Base-by-base conservation (phyloP, 2,113 vertebrate genomes). In the Dipodomys spectabilis region DNA sequence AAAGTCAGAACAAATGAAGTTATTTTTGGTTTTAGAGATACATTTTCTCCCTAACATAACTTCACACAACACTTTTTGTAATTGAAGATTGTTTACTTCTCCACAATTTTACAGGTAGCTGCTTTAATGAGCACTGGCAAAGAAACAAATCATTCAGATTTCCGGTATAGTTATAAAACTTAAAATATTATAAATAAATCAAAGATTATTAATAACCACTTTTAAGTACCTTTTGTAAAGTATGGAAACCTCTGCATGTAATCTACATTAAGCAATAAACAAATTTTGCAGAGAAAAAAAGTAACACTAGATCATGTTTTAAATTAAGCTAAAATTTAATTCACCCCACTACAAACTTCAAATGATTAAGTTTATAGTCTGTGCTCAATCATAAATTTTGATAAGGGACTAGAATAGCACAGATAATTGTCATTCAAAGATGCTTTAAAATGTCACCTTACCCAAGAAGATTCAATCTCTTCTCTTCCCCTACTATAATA, bases 301-400 rank as follows among this genome's bases (percentile, higher is more conserved):
- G 93, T 84, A 92, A 92, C 35, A 95, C 30, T 93, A 92, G 49
- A 86, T 85, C 88, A 81, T 90, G 71, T 95, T 86, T 92, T 94
- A 94, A 96, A 94, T 92, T 91, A 92, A 65, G 73, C 80, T 95
- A 97, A 96, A 92, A 94, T 90, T 95, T 80, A 84, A 90, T 93
- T 88, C 84, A 93, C 53, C 32, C 75, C 22, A 91, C 89, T 91
- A 96, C 92, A 96, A 94, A 94, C 92, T 95, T 95, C 45, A 68
- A 95, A 82, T 0, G 6, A 95, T 95, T 94, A 96, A 95, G 74
- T 93, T 96, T 95, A 94, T 75, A 96, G 81, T 78, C 77, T 96
- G 91, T 87, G 91, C 80, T 95, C 81, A 96, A 96, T 96, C 87
- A 97, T 94, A 96, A 96, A 96, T 96, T 97, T 93, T 96, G 97